A percentile compares a stretch with the other conserved stretches of the same genome.
Conservation (phyloP, 2,113 vertebrate species). For the Poeciliopsis prolifica region DNA sequence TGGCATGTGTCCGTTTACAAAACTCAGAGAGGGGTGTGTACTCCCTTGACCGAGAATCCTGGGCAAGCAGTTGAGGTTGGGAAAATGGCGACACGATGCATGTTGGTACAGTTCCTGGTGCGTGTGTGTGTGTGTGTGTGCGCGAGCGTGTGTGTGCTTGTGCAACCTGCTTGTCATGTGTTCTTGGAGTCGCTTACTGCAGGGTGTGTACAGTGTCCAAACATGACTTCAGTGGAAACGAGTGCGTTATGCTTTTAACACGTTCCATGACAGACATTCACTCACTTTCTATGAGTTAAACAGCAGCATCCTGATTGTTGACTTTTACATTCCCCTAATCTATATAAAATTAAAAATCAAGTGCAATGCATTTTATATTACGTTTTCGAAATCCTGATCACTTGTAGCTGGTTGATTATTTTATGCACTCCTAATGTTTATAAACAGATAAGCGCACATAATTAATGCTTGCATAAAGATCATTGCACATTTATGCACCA, state of each 20-base stretch:
- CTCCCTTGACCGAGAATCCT: slow-evolving; percentile 41
- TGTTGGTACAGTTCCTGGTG: slow-evolving; percentile 31
- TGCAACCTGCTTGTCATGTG: slow-evolving; percentile 29
- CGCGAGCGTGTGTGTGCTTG: slow-evolving; percentile 1
- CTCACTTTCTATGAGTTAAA: slow-evolving; percentile 18
- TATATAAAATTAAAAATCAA: not conserved
- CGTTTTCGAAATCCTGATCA: not conserved
- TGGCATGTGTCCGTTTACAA: not conserved
- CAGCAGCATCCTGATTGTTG: not conserved
- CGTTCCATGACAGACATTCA: slow-evolving; percentile 14
- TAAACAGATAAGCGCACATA: not conserved
- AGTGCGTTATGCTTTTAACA: slow-evolving; percentile 17
- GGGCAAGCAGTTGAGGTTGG: slow-evolving; percentile 51
- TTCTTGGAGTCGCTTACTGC: slow-evolving; percentile 19
- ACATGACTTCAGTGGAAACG: slow-evolving; percentile 31
- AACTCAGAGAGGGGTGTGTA: slow-evolving; percentile 48
- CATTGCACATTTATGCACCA: not conserved
- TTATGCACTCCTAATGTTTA: not conserved
- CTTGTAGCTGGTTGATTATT: not conserved
- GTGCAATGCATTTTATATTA: not conserved
- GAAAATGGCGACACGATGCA: slow-evolving; percentile 76
- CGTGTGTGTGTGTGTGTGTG: slow-evolving; percentile 23
- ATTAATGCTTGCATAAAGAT: not conserved
- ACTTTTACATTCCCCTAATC: not conserved
- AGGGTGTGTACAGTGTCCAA: not conserved